These are phyloP conservation scores for Polypterus senegalus DNA, from an alignment of 2,113 vertebrate species.

Conservation along the genomic window DNA sequence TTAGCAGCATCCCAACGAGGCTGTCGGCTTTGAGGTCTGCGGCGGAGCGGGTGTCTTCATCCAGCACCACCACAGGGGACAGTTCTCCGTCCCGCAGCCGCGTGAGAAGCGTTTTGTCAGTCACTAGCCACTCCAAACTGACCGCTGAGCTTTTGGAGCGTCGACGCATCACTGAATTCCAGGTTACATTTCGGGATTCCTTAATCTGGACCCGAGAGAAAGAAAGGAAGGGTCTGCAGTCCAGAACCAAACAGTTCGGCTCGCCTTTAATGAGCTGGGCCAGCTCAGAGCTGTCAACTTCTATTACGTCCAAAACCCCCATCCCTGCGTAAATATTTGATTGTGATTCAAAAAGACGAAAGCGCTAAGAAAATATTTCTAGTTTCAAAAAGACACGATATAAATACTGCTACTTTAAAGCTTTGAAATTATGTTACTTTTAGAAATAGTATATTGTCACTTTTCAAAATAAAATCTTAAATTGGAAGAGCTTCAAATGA, in stretches of 20 bases:
- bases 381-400: too few species aligned
- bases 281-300: constrained; percentile 47
- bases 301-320: constrained; percentile 28
- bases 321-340: too few species aligned
- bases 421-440: too few species aligned
- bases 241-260: constrained; percentile 51
- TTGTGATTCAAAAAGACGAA: too few species aligned
- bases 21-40: constrained; percentile 46
- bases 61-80: constrained; percentile 56
- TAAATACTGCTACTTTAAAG: too few species aligned
- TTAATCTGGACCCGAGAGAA: constrained; percentile 51
- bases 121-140: constrained; percentile 61
- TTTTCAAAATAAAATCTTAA: too few species aligned
- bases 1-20: constrained; percentile 51
- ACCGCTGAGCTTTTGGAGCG: constrained; percentile 49
- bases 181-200: constrained; percentile 60
- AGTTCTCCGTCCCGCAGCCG: constrained; percentile 50
- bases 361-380: too few species aligned
- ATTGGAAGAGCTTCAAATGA: too few species aligned
- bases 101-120: constrained; percentile 51
- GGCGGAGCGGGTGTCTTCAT: constrained; percentile 44
- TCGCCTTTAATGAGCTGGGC: constrained; percentile 50
- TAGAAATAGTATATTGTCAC: too few species aligned
- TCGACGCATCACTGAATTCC: constrained; percentile 67
- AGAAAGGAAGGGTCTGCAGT: constrained; percentile 69